A percentile compares a stretch with the other conserved stretches of the same genome.
phyloP scores from a whole-genome alignment of 2,113 vertebrate genomes.

The Upupa epops region DNA sequence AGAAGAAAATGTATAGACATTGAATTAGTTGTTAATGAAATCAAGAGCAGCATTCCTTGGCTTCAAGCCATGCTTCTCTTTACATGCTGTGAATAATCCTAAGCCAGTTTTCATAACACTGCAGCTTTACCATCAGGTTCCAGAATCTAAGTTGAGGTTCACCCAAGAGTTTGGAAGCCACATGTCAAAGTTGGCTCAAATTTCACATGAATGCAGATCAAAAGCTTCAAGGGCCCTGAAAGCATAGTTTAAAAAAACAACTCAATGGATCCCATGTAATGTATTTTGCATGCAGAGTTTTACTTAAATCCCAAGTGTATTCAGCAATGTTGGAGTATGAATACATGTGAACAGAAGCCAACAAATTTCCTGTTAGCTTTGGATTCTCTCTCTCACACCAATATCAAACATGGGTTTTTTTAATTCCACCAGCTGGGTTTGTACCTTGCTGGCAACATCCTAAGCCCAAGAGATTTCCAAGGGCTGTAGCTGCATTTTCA shows the following conservation, averaged over 20 bases:
- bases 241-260: background rate
- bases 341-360: constrained; percentile 15
- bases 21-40: background rate
- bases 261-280: background rate
- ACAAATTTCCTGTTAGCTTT: constrained; percentile 28
- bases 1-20: background rate
- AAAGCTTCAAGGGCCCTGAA: constrained; percentile 26
- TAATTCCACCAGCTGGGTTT: background rate
- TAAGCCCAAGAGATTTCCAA: background rate
- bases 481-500: too few relatives aligned
- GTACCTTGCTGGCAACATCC: background rate
- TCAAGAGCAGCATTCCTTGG: background rate
- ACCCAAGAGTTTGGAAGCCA: constrained; percentile 10
- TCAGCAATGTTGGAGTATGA: background rate
- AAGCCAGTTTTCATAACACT: background rate
- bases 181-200: constrained; percentile 24
- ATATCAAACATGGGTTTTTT: background rate
- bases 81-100: background rate
- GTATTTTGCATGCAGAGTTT: background rate
- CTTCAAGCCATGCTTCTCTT: background rate
- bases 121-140: background rate
- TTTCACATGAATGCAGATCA: constrained; percentile 22
- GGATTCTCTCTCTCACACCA: background rate
- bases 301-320: background rate
- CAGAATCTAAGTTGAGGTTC: background rate